phyloP scores from a whole-genome alignment of 2,888 invertebrate species.

The Calameuta filiformis region DNA sequence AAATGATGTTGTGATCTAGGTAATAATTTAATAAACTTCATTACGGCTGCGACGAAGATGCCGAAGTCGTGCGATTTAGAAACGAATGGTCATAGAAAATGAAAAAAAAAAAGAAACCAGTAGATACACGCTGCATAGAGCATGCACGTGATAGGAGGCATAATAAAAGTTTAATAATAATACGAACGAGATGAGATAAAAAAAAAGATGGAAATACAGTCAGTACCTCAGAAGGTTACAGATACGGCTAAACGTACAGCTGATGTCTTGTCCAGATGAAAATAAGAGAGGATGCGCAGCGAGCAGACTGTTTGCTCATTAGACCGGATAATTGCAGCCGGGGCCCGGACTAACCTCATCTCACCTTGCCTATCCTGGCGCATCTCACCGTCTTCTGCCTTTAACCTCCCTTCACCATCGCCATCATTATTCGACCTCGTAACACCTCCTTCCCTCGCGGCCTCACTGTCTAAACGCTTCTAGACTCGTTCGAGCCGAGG shows the following conservation, averaged over 20 bases:
- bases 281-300: slow-evolving; percentile 42
- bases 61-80: background rate
- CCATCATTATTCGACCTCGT: background rate
- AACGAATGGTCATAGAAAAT: background rate
- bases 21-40: slow-evolving; percentile 61
- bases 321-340: slow-evolving; percentile 64
- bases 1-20: slow-evolving; percentile 35
- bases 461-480: slow-evolving; percentile 5
- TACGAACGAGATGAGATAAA: slow-evolving; percentile 14
- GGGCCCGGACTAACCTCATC: slow-evolving; percentile 48
- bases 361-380: slow-evolving; percentile 32
- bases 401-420: background rate
- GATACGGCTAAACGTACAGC: background rate
- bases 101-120: background rate
- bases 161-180: background rate
- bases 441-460: slow-evolving; percentile 5
- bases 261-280: slow-evolving; percentile 1
- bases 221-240: slow-evolving; percentile 9
- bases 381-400: slow-evolving; percentile 11
- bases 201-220: slow-evolving; percentile 26
- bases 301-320: slow-evolving; percentile 63
- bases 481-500: background rate
- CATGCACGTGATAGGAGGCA: background rate
- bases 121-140: background rate
- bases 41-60: slow-evolving; percentile 33